Percentiles rank a stretch among this genome's conserved stretches.
Conservation (phyloP, 2,797 vertebrate genomes). For the Pseudochirops corinnae region DNA sequence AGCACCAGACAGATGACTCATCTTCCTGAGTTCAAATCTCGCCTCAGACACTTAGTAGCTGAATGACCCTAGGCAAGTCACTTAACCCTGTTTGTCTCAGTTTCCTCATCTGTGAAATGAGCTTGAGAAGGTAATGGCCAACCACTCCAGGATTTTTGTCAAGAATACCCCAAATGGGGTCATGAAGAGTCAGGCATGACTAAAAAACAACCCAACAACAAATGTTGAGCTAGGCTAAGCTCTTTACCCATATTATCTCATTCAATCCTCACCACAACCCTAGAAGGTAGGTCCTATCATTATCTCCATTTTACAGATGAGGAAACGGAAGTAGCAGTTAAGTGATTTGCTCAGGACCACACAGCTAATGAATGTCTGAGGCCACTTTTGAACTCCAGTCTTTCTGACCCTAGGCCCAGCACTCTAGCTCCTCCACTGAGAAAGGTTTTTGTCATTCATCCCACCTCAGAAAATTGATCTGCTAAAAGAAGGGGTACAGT, state of each 20-base stretch:
- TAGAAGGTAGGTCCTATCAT: background rate
- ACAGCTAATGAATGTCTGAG: background rate
- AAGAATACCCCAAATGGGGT: background rate
- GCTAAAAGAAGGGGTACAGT: background rate
- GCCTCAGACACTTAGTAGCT: background rate
- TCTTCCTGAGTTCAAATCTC: background rate
- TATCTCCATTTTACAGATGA: background rate
- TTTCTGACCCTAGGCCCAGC: background rate
- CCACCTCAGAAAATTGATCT: background rate
- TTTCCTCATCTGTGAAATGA: background rate
- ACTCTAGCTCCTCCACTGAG: too few species aligned
- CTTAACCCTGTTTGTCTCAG: background rate
- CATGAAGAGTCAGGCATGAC: background rate
- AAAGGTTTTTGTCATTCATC: background rate
- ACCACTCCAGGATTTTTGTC: background rate
- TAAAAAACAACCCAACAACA: background rate
- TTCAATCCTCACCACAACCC: background rate
- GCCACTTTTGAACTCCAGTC: background rate
- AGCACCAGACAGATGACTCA: background rate
- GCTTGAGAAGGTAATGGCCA: background rate
- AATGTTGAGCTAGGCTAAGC: background rate
- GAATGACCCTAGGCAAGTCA: background rate
- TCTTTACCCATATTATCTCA: background rate
- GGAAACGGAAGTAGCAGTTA: background rate
- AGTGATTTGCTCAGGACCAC: background rate